A percentile compares a stretch with the other conserved stretches of the same genome.
Evolutionary conservation across 2,888 invertebrate genomes (phyloP).

Genomic region (Dynastes grantii): DNA sequence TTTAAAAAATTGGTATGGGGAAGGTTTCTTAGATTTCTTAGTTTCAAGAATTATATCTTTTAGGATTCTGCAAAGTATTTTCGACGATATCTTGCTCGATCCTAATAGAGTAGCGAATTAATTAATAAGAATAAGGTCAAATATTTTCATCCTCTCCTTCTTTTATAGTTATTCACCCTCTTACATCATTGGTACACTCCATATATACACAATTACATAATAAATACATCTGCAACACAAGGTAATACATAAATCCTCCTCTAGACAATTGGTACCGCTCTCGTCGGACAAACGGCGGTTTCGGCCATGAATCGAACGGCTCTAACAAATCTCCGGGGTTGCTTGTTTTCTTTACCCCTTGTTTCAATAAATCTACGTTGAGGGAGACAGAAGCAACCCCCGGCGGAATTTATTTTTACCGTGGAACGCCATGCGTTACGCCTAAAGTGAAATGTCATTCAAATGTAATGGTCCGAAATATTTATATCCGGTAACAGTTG

Average conservation of each 20-base stretch:
- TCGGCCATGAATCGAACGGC: background rate
- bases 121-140: no score
- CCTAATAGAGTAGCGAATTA: no score
- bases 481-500: conserved; percentile 48
- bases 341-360: conserved; percentile 46
- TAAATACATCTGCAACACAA: conserved; percentile 4
- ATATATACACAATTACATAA: background rate
- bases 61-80: no score
- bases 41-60: no score
- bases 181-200: no score
- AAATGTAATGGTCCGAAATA: conserved; percentile 50
- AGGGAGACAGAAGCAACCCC: conserved; percentile 30
- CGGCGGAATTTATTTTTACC: conserved; percentile 50
- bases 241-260: conserved; percentile 31
- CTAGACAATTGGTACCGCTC: conserved; percentile 40
- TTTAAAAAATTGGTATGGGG: no score
- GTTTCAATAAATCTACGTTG: conserved; percentile 45
- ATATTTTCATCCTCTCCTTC: no score
- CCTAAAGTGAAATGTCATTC: conserved; percentile 51
- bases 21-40: no score
- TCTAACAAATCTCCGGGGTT: conserved; percentile 39
- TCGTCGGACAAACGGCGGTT: conserved; percentile 25
- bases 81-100: no score
- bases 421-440: conserved; percentile 46
- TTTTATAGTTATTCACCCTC: no score